Percentiles rank a stretch among this genome's conserved stretches.
Evolutionary conservation across 2,888 invertebrate genomes (phyloP).

Genomic region (Amiota communis): DNA sequence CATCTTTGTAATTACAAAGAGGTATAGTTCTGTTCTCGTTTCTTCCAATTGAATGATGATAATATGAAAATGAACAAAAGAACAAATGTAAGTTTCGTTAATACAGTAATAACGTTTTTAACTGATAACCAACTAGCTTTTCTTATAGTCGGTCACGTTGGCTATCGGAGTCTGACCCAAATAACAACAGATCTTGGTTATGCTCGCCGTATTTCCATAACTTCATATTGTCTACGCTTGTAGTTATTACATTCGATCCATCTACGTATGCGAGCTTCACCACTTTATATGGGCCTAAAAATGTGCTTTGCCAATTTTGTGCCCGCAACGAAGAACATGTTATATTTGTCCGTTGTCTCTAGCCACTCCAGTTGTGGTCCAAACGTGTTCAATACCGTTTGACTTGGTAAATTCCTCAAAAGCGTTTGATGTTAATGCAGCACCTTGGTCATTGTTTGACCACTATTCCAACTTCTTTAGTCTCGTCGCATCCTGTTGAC

Average conservation of each 20-base stretch:
- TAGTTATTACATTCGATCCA: neutral
- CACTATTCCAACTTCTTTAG: neutral
- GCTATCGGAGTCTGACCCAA: too few species aligned
- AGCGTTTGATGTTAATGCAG: slow-evolving; percentile 1
- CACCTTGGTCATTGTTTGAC: neutral
- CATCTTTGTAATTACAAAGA: too few species aligned
- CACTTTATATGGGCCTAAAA: slow-evolving; percentile 43
- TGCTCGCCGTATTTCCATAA: too few species aligned
- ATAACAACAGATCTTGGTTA: too few species aligned
- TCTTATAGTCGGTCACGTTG: too few species aligned
- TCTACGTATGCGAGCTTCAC: neutral
- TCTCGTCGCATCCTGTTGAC: slow-evolving; percentile 24
- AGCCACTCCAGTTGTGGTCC: neutral
- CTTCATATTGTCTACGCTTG: neutral
- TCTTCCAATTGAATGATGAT: too few species aligned
- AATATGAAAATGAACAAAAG: too few species aligned
- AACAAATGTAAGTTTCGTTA: too few species aligned
- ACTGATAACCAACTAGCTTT: too few species aligned
- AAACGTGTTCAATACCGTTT: slow-evolving; percentile 9
- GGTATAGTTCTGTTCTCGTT: too few species aligned
- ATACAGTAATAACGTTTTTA: too few species aligned
- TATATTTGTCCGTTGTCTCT: slow-evolving; percentile 12
- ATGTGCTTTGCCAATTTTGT: slow-evolving; percentile 42
- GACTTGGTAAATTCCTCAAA: neutral
- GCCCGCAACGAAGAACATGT: slow-evolving; percentile 36